phyloP scores from a whole-genome alignment of 2,888 invertebrate species.

The Drosophila cognata region DNA sequence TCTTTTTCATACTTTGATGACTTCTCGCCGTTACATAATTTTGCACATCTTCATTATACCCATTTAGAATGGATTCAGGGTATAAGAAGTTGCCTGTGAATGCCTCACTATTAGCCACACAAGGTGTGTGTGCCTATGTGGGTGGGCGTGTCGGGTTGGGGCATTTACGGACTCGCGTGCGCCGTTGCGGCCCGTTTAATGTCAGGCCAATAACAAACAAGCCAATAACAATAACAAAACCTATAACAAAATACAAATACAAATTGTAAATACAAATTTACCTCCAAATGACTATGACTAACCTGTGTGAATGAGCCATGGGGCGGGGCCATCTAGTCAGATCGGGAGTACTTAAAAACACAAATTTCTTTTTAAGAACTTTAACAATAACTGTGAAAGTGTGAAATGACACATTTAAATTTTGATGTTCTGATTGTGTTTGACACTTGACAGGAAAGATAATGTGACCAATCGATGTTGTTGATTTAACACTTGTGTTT shows the following conservation, averaged over 20 bases:
- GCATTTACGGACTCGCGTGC: constrained; percentile 42
- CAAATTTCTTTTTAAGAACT: not conserved
- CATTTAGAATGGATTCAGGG: not conserved
- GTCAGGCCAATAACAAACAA: constrained; percentile 61
- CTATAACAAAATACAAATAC: constrained; percentile 59
- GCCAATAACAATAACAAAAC: constrained; percentile 71
- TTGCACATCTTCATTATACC: not conserved
- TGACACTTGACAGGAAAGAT: not conserved
- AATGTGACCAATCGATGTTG: not conserved
- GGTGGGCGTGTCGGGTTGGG: constrained; percentile 20
- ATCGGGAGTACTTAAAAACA: not conserved
- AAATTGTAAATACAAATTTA: constrained; percentile 57
- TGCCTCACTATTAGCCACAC: not conserved
- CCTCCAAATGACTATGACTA: constrained; percentile 63
- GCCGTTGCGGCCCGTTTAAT: constrained; percentile 51
- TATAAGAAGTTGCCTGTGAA: not conserved
- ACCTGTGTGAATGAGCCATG: constrained; percentile 57
- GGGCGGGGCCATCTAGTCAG: not conserved
- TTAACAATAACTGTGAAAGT: constrained; percentile 3
- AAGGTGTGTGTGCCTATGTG: constrained; percentile 27
- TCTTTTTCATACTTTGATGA: not conserved
- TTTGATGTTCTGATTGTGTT: constrained; percentile 9
- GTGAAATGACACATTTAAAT: constrained; percentile 20
- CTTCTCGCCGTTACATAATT: not conserved
- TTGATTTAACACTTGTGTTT: not conserved